Percentiles rank a stretch among this genome's conserved stretches.
Evolutionary conservation across 2,113 vertebrate genomes (phyloP).

Genomic region (Halcyon malimbica): DNA sequence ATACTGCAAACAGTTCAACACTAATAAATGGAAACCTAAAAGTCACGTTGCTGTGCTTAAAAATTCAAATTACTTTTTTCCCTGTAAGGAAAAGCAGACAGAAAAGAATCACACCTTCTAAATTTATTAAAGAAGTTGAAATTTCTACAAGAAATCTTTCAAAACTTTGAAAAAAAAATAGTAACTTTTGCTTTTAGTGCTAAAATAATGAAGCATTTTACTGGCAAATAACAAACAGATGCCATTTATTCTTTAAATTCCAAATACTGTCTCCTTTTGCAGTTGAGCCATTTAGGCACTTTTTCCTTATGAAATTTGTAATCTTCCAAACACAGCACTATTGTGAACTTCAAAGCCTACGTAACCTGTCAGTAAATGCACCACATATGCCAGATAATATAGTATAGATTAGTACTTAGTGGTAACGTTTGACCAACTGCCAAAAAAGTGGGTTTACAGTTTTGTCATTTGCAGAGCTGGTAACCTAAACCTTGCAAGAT

Average conservation of each 20-base stretch:
- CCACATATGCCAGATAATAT: background rate
- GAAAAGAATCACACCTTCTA: background rate
- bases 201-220: background rate
- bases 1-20: background rate
- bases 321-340: background rate
- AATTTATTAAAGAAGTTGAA: background rate
- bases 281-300: background rate
- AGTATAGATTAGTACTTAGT: background rate
- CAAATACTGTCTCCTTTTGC: background rate
- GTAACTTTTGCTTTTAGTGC: background rate
- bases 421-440: background rate
- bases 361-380: background rate
- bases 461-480: background rate
- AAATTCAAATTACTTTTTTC: background rate
- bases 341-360: background rate
- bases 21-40: constrained; percentile 14
- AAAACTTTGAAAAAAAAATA: background rate
- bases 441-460: background rate
- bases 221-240: background rate
- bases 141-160: background rate
- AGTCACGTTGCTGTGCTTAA: background rate
- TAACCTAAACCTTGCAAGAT: background rate
- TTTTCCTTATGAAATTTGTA: background rate
- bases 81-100: background rate
- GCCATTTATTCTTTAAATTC: background rate